Conservation (phyloP, 2,113 vertebrate species). For the Herpailurus yagouaroundi region DNA sequence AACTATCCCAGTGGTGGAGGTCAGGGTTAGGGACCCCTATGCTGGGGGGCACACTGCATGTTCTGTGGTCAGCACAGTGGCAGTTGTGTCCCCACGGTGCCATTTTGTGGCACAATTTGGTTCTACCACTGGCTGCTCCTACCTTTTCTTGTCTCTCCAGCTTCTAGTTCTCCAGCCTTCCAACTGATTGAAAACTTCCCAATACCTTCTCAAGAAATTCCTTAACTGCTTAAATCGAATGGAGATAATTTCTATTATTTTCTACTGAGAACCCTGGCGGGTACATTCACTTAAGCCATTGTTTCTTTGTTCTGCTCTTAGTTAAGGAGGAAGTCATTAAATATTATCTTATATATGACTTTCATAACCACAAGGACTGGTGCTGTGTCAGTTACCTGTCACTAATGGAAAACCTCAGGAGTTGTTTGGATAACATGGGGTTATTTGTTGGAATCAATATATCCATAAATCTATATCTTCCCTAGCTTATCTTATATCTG, state of each 20-base stretch:
- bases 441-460: neutral
- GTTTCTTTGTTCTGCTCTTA: neutral
- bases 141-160: neutral
- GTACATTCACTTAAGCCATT: neutral
- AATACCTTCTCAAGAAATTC: neutral
- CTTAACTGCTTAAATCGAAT: neutral
- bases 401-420: neutral
- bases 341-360: neutral
- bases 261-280: neutral
- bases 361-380: neutral
- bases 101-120: neutral
- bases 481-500: neutral
- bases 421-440: neutral
- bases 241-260: neutral
- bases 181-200: neutral
- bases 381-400: neutral
- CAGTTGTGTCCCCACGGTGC: neutral
- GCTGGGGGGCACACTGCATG: no score
- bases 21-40: neutral
- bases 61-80: neutral
- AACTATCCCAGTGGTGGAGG: no score
- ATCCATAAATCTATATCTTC: neutral
- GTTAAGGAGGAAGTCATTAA: neutral
- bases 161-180: neutral
- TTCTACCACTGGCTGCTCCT: neutral